These are phyloP conservation scores for Rhimphoctona megacephalus DNA, from an alignment of 2,888 invertebrate species.

Conservation along the genomic window DNA sequence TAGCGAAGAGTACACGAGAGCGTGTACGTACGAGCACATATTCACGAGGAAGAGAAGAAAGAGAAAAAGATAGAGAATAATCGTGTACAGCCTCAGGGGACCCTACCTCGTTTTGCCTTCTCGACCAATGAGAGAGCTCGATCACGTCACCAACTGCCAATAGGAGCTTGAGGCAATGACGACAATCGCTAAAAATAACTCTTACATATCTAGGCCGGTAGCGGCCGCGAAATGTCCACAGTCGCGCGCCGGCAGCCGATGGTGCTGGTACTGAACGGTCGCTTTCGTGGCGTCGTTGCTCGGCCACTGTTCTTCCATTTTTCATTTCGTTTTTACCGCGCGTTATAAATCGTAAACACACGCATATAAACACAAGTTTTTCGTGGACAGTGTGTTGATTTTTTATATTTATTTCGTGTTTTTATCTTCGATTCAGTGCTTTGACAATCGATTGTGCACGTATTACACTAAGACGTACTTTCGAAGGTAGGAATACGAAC, in stretches of 20 bases:
- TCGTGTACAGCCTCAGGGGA: slow-evolving; percentile 70
- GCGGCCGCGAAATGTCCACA: slow-evolving; percentile 81
- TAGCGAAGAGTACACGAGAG: neutral
- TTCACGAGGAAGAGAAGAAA: neutral
- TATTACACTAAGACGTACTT: neutral
- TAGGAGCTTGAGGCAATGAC: slow-evolving; percentile 75
- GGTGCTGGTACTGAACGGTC: slow-evolving; percentile 68
- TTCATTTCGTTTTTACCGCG: slow-evolving; percentile 28
- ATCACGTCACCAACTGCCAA: slow-evolving; percentile 80
- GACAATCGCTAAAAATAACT: slow-evolving; percentile 82
- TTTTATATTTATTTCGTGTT: slow-evolving; percentile 3
- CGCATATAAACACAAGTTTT: slow-evolving; percentile 20
- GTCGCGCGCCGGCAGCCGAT: slow-evolving; percentile 84
- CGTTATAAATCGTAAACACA: slow-evolving; percentile 35
- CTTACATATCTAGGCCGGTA: slow-evolving; percentile 83
- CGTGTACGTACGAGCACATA: neutral
- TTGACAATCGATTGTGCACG: slow-evolving; percentile 43
- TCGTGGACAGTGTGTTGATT: slow-evolving; percentile 14
- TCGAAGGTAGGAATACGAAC: slow-evolving; percentile 56
- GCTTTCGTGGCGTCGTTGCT: slow-evolving; percentile 45
- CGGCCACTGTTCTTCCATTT: slow-evolving; percentile 40
- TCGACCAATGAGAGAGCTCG: slow-evolving; percentile 71
- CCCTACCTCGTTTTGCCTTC: slow-evolving; percentile 73
- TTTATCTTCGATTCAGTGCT: slow-evolving; percentile 24
- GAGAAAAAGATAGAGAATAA: slow-evolving; percentile 46